These are phyloP conservation scores for Thunnus albacares DNA, from an alignment of 2,797 vertebrate genomes.

Conservation along the genomic window DNA sequence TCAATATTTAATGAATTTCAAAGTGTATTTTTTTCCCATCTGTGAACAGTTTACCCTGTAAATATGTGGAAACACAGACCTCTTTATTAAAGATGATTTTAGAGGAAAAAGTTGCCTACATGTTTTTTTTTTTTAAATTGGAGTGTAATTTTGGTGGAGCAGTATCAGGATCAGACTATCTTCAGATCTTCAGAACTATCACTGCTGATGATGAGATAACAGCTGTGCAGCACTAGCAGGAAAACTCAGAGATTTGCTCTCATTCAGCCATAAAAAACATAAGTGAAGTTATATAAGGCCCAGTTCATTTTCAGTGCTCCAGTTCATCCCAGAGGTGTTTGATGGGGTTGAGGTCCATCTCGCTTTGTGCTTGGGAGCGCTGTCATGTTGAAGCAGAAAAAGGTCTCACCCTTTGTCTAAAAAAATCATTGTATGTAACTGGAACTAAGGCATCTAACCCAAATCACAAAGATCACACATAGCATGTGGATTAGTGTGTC, in stretches of 20 bases:
- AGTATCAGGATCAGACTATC: background rate
- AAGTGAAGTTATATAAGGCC: too few species aligned
- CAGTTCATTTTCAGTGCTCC: too few species aligned
- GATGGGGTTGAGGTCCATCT: background rate
- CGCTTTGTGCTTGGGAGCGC: too few species aligned
- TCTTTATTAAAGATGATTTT: slow-evolving; percentile 77
- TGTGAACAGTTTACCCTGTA: slow-evolving; percentile 64
- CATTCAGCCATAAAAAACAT: too few species aligned
- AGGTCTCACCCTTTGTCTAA: too few species aligned
- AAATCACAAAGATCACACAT: too few species aligned
- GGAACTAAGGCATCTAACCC: too few species aligned
- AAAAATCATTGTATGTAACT: too few species aligned
- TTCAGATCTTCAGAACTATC: background rate
- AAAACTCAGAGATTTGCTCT: background rate
- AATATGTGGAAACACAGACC: slow-evolving; percentile 62
- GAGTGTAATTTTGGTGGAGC: background rate
- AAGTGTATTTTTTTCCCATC: slow-evolving; percentile 44
- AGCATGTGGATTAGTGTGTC: too few species aligned
- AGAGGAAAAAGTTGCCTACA: slow-evolving; percentile 5
- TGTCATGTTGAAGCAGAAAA: too few species aligned
- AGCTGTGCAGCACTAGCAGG: too few species aligned
- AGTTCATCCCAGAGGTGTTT: background rate
- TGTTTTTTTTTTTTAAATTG: background rate
- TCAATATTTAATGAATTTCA: slow-evolving; percentile 49
- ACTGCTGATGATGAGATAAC: too few species aligned